A percentile compares a stretch with the other conserved stretches of the same genome.
Evolutionary conservation across 2,797 vertebrate species (phyloP).

Genomic region (Silurus lanzhouensis): DNA sequence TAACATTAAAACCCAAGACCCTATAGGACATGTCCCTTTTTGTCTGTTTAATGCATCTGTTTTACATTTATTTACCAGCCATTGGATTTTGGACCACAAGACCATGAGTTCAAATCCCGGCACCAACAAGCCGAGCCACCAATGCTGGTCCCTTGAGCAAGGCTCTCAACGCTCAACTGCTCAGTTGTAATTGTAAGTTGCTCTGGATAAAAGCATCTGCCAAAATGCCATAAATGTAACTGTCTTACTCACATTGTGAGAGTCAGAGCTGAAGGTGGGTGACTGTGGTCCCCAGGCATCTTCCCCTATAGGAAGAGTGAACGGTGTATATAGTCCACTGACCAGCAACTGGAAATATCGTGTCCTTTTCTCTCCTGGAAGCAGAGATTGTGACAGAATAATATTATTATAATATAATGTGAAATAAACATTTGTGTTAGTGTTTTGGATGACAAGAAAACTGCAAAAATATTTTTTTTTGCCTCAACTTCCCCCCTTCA

Average conservation of each 20-base stretch:
- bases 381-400: not conserved
- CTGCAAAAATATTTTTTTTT: not conserved
- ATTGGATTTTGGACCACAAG: not conserved
- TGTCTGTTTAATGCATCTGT: not conserved
- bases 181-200: too few relatives aligned
- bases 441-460: not conserved
- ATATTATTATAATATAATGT: not conserved
- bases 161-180: too few relatives aligned
- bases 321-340: constrained; percentile 87
- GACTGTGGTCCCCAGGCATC: constrained; percentile 73
- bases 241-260: constrained; percentile 41
- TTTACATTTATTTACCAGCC: not conserved
- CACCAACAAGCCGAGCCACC: too few relatives aligned
- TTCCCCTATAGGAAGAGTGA: constrained; percentile 86
- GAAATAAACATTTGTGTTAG: too few relatives aligned
- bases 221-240: not conserved
- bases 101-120: too few relatives aligned
- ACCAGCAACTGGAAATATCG: constrained; percentile 90
- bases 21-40: not conserved
- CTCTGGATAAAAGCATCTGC: too few relatives aligned
- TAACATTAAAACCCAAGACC: not conserved
- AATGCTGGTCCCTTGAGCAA: too few relatives aligned
- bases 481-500: not conserved
- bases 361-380: constrained; percentile 87
- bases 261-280: constrained; percentile 41